Evolutionary conservation across 1,140 invertebrate genomes (phyloP).

Genomic region (Epicauta chinensis): DNA sequence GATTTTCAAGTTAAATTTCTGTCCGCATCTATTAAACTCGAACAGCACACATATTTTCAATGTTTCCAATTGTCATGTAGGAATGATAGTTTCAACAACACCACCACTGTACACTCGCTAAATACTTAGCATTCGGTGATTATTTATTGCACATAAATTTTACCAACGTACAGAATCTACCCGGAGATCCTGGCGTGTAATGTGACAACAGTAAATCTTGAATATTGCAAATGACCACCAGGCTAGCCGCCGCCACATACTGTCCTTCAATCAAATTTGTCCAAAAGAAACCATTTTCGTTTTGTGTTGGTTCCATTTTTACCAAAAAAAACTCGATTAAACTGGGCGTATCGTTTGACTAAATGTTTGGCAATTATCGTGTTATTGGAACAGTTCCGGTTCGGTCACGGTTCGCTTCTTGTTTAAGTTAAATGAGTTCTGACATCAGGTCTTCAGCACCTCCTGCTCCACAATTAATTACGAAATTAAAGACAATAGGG

Average conservation of each 20-base stretch:
- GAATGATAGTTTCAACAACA: conserved; percentile 8
- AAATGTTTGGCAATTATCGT: not conserved
- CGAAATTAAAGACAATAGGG: conserved; percentile 24
- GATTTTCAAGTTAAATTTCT: too few species aligned
- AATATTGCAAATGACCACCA: conserved; percentile 19
- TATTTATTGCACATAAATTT: conserved; percentile 23
- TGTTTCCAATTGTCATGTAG: too few species aligned
- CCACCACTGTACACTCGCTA: conserved; percentile 9
- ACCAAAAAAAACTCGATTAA: too few species aligned
- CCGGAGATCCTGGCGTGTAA: conserved; percentile 18
- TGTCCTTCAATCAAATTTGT: too few species aligned
- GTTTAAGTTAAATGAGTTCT: conserved; percentile 1
- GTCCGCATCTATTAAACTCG: too few species aligned
- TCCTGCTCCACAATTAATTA: conserved; percentile 20
- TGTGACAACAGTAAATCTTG: conserved; percentile 25
- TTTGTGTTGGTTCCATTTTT: too few species aligned
- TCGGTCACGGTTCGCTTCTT: not conserved
- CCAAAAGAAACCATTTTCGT: too few species aligned
- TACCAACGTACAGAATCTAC: not conserved
- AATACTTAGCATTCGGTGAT: conserved; percentile 20
- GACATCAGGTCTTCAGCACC: conserved; percentile 19
- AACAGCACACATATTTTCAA: too few species aligned
- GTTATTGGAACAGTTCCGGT: not conserved
- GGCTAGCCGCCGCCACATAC: conserved; percentile 6
- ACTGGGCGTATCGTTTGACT: too few species aligned